Percentiles rank a stretch among this genome's conserved stretches.
phyloP scores from a whole-genome alignment of 2,888 invertebrate genomes.

The Horisme vitalbata region DNA sequence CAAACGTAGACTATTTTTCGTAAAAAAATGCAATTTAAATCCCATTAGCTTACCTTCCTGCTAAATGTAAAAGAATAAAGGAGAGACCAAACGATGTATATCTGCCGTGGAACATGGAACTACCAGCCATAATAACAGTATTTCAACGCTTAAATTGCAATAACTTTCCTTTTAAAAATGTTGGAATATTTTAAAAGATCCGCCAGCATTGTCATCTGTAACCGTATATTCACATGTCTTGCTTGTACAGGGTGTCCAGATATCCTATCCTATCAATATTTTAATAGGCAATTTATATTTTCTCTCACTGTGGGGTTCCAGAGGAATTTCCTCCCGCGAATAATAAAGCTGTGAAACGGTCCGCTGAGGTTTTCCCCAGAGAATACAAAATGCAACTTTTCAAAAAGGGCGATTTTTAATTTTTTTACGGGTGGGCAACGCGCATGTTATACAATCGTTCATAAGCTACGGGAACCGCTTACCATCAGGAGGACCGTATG shows the following conservation, averaged over 20 bases:
- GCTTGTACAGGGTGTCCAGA: conserved; percentile 1
- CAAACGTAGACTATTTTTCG: background rate
- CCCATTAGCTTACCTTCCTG: conserved; percentile 9
- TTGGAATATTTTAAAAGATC: conserved; percentile 3
- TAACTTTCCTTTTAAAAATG: conserved; percentile 8
- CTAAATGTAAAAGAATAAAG: conserved; percentile 10
- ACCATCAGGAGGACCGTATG: too few species aligned
- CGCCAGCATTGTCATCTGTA: conserved; percentile 9
- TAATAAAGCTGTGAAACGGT: too few species aligned
- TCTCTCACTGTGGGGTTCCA: too few species aligned
- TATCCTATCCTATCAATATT: conserved; percentile 12
- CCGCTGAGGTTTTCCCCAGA: too few species aligned
- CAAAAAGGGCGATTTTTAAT: too few species aligned
- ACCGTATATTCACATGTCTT: conserved; percentile 7
- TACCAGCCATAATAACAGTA: conserved; percentile 4
- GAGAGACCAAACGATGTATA: conserved; percentile 8
- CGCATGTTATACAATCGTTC: too few species aligned
- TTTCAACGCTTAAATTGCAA: conserved; percentile 7
- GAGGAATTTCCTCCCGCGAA: too few species aligned
- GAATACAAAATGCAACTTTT: too few species aligned
- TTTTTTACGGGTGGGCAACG: too few species aligned
- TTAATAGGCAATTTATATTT: too few species aligned
- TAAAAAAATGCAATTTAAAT: conserved; percentile 1
- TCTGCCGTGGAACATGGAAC: background rate
- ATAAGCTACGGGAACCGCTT: too few species aligned